phyloP scores from a whole-genome alignment of 1,140 invertebrate genomes.

The Drosophila sp. region DNA sequence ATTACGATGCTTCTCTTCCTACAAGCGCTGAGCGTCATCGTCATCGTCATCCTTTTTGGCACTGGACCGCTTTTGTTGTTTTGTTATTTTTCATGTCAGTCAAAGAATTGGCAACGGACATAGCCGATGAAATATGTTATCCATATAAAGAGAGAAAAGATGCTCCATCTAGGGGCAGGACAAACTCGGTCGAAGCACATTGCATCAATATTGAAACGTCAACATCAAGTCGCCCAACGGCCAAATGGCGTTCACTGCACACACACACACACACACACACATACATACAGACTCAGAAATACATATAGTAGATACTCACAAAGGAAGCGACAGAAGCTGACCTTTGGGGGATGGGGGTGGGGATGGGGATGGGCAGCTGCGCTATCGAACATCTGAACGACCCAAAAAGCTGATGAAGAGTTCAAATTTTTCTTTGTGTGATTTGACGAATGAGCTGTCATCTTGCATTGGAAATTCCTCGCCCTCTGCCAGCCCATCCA shows the following conservation, averaged over 20 bases:
- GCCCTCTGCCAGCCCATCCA: constrained; percentile 34
- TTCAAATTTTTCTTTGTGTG: constrained; percentile 81
- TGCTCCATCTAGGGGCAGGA: constrained; percentile 25
- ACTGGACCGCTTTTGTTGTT: constrained; percentile 71
- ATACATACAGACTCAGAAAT: constrained; percentile 13
- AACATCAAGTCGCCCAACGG: constrained; percentile 78
- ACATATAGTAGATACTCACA: neutral
- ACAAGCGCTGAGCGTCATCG: constrained; percentile 45
- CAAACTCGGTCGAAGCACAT: constrained; percentile 61
- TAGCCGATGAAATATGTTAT: constrained; percentile 73
- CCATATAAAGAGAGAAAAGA: constrained; percentile 19
- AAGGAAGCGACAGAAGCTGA: constrained; percentile 27
- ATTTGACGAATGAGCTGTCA: constrained; percentile 81
- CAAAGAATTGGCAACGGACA: constrained; percentile 78
- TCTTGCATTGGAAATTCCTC: constrained; percentile 72
- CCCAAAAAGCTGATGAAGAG: constrained; percentile 78
- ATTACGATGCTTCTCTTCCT: constrained; percentile 61
- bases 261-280: neutral
- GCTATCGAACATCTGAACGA: constrained; percentile 28
- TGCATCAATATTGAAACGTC: constrained; percentile 81
- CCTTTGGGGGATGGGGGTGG: neutral
- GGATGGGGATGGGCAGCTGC: constrained; percentile 6
- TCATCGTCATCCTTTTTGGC: constrained; percentile 72
- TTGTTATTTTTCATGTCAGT: constrained; percentile 81
- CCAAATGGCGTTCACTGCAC: constrained; percentile 58